phyloP scores from a whole-genome alignment of 2,888 invertebrate species.

The Aphrophora alni region DNA sequence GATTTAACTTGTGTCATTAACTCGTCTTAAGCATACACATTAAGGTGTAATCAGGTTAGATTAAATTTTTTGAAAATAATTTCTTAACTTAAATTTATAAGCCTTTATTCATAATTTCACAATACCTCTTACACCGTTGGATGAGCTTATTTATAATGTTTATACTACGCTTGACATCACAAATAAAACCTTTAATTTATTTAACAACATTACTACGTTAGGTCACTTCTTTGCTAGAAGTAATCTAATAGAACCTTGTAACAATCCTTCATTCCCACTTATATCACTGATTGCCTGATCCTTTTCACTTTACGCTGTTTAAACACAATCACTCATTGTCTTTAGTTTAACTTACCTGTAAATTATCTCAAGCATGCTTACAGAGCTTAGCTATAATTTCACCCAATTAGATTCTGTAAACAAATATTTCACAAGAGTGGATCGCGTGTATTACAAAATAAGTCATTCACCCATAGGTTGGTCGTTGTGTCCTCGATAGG shows the following conservation, averaged over 20 bases:
- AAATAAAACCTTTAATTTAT: too few species aligned
- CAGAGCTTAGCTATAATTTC: not conserved
- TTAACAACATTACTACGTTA: too few species aligned
- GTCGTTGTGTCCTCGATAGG: not conserved
- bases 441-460: constrained; percentile 3
- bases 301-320: not conserved
- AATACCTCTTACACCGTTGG: too few species aligned
- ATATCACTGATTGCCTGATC: not conserved
- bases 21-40: too few species aligned
- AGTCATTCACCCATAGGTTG: not conserved
- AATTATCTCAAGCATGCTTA: not conserved
- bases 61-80: too few species aligned
- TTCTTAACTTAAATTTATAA: too few species aligned
- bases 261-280: not conserved
- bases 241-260: not conserved
- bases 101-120: too few species aligned
- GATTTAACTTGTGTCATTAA: too few species aligned
- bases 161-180: too few species aligned
- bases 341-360: not conserved
- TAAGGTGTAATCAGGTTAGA: too few species aligned
- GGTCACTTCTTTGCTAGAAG: too few species aligned
- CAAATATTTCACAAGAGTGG: not conserved
- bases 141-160: too few species aligned
- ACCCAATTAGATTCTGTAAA: not conserved
- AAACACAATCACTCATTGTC: constrained; percentile 3